Base-by-base conservation (phyloP, 1,140 invertebrate species). In the Pogonomyrmex californicus region DNA sequence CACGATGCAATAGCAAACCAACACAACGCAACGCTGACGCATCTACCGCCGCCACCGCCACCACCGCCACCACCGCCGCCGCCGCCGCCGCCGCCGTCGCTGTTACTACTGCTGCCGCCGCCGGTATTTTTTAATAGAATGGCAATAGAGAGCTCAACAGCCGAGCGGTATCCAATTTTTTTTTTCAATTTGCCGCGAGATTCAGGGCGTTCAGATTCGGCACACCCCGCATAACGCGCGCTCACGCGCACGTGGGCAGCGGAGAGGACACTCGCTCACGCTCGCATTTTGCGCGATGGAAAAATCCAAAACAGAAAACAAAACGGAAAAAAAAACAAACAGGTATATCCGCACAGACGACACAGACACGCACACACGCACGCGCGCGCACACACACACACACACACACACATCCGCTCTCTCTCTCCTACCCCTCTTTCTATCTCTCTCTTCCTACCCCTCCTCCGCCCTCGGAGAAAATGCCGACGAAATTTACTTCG, bases 71-170 rank as follows among this genome's bases (percentile, higher is more conserved):
- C 17, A 36, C 33, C 44, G 7, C 14, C 44, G 47, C 44, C 86
- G 87, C 65, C 86, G 81, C 87, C 71, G 90, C 89, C 86, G 91
- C 23, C 23, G 23, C 6, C 60, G 33, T 33, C 60, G n/a, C 17
- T n/a, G 17, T 17, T 23, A 4, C 14, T 23, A 30, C 44, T 83
- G 87, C 65, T 85, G 81, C 87, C 71, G 90, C 89, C 85, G 91
- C 91, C 87, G 88, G 89, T 89, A 89, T 92, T 91, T 92, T 91
- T 86, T 87, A 91, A 92, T 90, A 91, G 90, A 91, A 90, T 89
- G 83, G 60, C 86, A 89, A 86, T 89, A 90, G 90, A 87, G 88
- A 88, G 85, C 88, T 86, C 90, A 65, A 88, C 86, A 83, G 88
- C 58, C 79, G 88, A 86, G 87, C 85, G 88, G 86, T 89, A 91